phyloP scores from a whole-genome alignment of 53 echinoderm and acorn worm genomes.

The Apostichopus leukothele region DNA sequence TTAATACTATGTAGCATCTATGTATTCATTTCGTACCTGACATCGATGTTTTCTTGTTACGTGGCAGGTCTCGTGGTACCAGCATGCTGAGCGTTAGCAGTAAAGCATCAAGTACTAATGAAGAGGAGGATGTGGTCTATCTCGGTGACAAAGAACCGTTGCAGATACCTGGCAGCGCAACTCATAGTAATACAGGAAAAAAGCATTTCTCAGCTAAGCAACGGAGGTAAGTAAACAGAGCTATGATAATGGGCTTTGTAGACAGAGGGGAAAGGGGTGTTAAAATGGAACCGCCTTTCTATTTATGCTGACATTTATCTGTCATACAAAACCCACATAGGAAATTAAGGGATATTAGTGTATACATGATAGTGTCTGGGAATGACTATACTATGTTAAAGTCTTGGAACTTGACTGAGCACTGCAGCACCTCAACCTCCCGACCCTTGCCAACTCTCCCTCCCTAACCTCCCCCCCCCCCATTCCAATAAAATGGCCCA shows the following conservation, averaged over 20 bases:
- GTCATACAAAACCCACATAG: too few species aligned
- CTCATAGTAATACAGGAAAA: slow-evolving; percentile 19
- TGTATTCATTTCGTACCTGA: background rate
- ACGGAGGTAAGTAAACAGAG: slow-evolving; percentile 63
- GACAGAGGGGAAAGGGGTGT: too few species aligned
- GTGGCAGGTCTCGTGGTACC: slow-evolving; percentile 57
- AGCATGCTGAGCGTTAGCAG: slow-evolving; percentile 75
- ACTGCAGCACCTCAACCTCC: too few species aligned
- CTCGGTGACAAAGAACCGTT: slow-evolving; percentile 91
- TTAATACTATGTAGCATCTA: background rate
- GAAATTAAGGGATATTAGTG: too few species aligned
- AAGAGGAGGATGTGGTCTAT: slow-evolving; percentile 61
- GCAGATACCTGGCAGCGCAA: background rate
- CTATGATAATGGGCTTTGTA: too few species aligned
- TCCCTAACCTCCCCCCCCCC: too few species aligned
- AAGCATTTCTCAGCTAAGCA: slow-evolving; percentile 80
- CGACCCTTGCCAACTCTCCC: too few species aligned
- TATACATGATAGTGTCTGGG: background rate
- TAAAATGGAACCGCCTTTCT: too few species aligned
- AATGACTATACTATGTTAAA: background rate
- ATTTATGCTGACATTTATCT: too few species aligned
- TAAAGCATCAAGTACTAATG: slow-evolving; percentile 65
- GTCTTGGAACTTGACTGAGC: too few species aligned
- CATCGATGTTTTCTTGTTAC: background rate
- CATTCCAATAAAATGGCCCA: too few species aligned